Conservation (phyloP, 1,140 invertebrate species). For the Orussus abietinus region DNA sequence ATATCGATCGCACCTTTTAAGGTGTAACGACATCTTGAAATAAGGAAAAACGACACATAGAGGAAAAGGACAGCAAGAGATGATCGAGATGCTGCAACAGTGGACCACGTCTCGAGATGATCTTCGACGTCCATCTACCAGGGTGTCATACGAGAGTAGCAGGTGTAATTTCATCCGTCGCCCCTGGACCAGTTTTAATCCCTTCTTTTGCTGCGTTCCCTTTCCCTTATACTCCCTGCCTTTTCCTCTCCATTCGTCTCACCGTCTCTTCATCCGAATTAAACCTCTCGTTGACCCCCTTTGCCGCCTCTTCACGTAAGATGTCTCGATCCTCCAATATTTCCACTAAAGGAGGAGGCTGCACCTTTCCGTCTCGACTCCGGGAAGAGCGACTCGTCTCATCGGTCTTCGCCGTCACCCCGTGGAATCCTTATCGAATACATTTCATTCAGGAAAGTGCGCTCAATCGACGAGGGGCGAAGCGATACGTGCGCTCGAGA, state of each 20-base stretch:
- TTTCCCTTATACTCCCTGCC: slow-evolving; percentile 11
- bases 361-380: no score
- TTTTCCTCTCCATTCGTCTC: slow-evolving; percentile 11
- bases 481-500: slow-evolving; percentile 18
- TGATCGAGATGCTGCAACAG: slow-evolving; percentile 35
- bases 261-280: no score
- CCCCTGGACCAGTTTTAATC: slow-evolving; percentile 28
- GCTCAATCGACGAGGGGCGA: slow-evolving; percentile 19
- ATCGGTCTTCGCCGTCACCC: not conserved
- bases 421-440: not conserved
- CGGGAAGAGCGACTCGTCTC: no score
- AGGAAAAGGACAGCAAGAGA: no score
- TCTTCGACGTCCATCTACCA: slow-evolving; percentile 42
- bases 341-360: no score
- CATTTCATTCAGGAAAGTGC: not conserved
- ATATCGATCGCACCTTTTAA: no score
- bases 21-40: no score
- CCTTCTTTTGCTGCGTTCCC: not conserved
- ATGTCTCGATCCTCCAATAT: no score
- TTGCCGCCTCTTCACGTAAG: no score
- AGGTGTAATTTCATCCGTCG: slow-evolving; percentile 19
- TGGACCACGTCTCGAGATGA: slow-evolving; percentile 45
- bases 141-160: slow-evolving; percentile 28
- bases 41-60: no score
- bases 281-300: not conserved